Base-by-base conservation (phyloP, 2,113 vertebrate genomes). In the Myrmophylax atrothorax region DNA sequence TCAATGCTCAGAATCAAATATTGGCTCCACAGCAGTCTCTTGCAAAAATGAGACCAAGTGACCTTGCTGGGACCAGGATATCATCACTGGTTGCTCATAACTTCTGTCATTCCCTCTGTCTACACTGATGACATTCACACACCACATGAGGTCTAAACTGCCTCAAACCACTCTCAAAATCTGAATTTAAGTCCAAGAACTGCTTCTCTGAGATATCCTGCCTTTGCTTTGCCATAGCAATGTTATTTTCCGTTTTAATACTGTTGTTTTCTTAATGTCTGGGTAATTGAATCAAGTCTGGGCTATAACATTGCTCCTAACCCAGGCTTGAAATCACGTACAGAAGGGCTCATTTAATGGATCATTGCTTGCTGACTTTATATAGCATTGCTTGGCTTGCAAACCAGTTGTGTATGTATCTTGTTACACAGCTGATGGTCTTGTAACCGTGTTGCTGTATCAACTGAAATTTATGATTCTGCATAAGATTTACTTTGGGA, bases 371-470 rank as follows among this genome's bases (percentile, higher is more conserved):
- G 70, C 59, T 85, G 31, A 49, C 50, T 90, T 74, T 84, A 55
- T 29, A 31, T 19, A 80, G 55, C 50, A 77, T 46, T 88, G 55
- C 82, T 91, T 70, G 87, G 58, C 63, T 92, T 94, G 85, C 78
- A 93, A 59, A 69, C 59, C 64, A 74, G 78, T 90, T 90, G 79
- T 64, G 50, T 38, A 17, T 42, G 55, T 90, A 63, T 60, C 78
- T 78, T 87, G 58, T 96, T 97, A 93, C 96, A n/a, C 76, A 90
- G 94, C 73, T 91, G 89, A 96, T 94, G 56, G 64, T 75, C 95
- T 87, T 87, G 52, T 74, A 94, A 78, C 53, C 26, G 4, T 82
- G 95, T 66, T 86, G 94, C 77, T 86, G 37, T 18, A 93, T 91
- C 73, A 94, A 84, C 58, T 37, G 50, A 91, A 63, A 97, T 87